Evolutionary conservation across 64 coral and sea anemone species (phyloP).

Genomic region (Pocillopora damicornis): DNA sequence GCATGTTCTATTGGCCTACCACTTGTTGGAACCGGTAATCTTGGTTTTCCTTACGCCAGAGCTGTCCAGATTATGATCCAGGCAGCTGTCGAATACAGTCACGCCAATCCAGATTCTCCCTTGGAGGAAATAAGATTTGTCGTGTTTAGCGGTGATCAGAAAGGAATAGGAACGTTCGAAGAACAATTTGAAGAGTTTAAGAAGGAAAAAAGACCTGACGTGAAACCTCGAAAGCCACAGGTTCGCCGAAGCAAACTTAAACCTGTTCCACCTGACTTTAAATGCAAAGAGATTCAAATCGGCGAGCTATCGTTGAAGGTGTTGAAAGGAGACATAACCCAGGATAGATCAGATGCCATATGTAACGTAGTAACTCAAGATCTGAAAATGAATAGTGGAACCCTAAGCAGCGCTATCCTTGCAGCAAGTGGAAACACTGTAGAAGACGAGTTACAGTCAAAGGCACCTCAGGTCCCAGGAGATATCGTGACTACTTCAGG

Average conservation of each 20-base stretch:
- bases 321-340: not conserved
- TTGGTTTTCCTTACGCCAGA: not conserved
- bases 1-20: slow-evolving; percentile 16
- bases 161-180: not conserved
- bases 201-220: not conserved
- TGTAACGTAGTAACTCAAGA: slow-evolving; percentile 15
- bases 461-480: not conserved
- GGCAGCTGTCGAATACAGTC: slow-evolving; percentile 17
- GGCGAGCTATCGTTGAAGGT: not conserved
- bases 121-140: slow-evolving; percentile 20
- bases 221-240: not conserved
- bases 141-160: slow-evolving; percentile 7
- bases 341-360: not conserved
- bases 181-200: slow-evolving; percentile 19
- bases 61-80: slow-evolving; percentile 19
- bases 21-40: slow-evolving; percentile 25
- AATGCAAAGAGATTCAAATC: not conserved
- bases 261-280: not conserved
- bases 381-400: slow-evolving; percentile 26
- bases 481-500: not conserved
- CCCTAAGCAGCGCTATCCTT: not conserved
- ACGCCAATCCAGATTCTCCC: slow-evolving; percentile 13
- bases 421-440: not conserved
- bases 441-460: not conserved
- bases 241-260: not conserved